Base-by-base conservation (phyloP, 2,113 vertebrate species). In the Acanthisitta chloris region DNA sequence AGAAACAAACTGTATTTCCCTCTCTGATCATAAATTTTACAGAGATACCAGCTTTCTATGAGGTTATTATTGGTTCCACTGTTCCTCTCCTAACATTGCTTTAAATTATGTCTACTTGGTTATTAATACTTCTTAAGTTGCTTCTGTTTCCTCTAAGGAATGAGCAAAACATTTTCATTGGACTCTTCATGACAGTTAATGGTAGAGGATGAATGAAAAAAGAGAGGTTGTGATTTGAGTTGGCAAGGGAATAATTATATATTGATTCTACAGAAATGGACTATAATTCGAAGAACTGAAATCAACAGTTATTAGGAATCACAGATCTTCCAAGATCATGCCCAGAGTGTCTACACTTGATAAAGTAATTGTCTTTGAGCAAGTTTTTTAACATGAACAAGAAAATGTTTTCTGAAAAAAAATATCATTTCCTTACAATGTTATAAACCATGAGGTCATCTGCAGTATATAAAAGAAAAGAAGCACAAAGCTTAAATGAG, bases 111-210 rank as follows among this genome's bases (percentile, higher is more conserved):
- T 71, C 77, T 64, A 24, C 49, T 71, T 61, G 31, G 38, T 38
- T 78, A 93, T 92, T 95, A 86, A 81, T 87, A 74, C 11, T 59
- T 61, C 38, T 76, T 46, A 62, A 67, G 15, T 34, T 90, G 71
- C 42, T 92, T 92, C 89, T 89, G 38, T 92, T 95, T 89, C 40
- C 80, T 57, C 31, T 84, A 70, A 91, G 40, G 29, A 81, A 65
- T 34, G 58, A 82, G 71, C 31, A 59, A 88, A 96, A 94, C 67
- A 34, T 92, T 94, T 93, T 70, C 55, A 55, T 91, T 92, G 65
- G 80, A 76, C 23, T 81, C 92, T 85, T 86, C 31, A 45, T 52
- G 43, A 64, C 49, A 94, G 52, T 65, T 80, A 89, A 58, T 88
- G 38, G 17, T 79, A 83, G 57, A 76, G 23, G 18, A 89, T 79